Base-by-base conservation (phyloP, 2,888 invertebrate species). In the Melanophora roralis region DNA sequence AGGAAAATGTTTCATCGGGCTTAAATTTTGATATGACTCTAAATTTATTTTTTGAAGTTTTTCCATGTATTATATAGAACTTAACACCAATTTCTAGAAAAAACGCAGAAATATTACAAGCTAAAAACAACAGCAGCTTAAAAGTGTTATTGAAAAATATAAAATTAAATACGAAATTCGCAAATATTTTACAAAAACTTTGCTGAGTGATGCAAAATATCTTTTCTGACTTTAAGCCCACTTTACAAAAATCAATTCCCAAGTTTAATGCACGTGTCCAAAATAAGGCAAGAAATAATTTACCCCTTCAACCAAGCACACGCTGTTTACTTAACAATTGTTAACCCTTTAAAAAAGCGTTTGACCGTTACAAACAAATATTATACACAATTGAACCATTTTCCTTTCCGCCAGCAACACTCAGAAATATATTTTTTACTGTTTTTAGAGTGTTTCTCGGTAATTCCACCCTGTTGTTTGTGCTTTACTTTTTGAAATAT, bases 291-390 rank as follows among this genome's bases (percentile, higher is more conserved):
- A 12, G 21, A 23, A 34, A 64, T 9, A 7, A 21, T 40, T 27
- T 14, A 8, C 12, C 16, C 23, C n/a, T 12, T 51, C 49, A 43
- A 45, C 23, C 12, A 32, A 38, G 16, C n/a, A 27, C n/a, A 19
- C 11, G 9, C 27, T 6, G 1, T 40, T 32, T 40, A 23, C 49
- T 76, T 2, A 64, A 49, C 62, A 65, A 64, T 49, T 77, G 76
- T 71, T 69, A 77, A 69, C 71, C 76, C 76, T 65, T 71, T 59
- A 53, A 59, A 60, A 77, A 76, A 80, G 72, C 76, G 76, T 76
- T 80, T 80, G 80, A 80, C 76, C 80, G 55, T 80, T 57, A 76
- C 80, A 80, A 23, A 60, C 36, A 43, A 14, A 47, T 45, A 21
- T 51, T 12, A 43, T 32, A 55, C 64, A 36, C 16, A 16, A 23